Evolutionary conservation across 2,797 vertebrate genomes (phyloP).

Genomic region (Chrysocyon brachyurus): DNA sequence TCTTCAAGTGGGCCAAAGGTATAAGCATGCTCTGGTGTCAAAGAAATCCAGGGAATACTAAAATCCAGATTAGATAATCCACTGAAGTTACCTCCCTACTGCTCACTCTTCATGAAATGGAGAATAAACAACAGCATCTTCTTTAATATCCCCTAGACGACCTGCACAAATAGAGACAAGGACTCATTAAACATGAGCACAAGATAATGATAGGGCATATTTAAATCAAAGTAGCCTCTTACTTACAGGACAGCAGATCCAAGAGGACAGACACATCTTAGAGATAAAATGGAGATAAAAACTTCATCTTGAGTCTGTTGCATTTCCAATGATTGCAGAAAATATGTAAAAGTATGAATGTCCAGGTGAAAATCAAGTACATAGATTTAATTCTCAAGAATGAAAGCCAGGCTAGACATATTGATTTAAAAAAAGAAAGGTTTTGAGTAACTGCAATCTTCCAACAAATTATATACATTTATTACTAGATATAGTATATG

Average conservation of each 20-base stretch:
- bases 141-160: neutral
- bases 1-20: neutral
- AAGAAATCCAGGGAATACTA: neutral
- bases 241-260: neutral
- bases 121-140: neutral
- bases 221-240: neutral
- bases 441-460: neutral
- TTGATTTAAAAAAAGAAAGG: neutral
- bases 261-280: neutral
- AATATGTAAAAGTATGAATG: neutral
- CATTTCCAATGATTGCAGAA: neutral
- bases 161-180: neutral
- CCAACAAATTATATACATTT: neutral
- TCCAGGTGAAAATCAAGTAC: neutral
- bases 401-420: neutral
- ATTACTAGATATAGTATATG: neutral
- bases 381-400: neutral
- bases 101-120: neutral
- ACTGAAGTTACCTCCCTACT: neutral
- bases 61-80: neutral
- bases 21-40: no score
- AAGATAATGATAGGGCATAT: neutral
- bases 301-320: neutral
- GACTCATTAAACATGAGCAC: neutral
- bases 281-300: neutral